Conservation (phyloP, 2,797 vertebrate species). For the Poeciliopsis paucimaculata region DNA sequence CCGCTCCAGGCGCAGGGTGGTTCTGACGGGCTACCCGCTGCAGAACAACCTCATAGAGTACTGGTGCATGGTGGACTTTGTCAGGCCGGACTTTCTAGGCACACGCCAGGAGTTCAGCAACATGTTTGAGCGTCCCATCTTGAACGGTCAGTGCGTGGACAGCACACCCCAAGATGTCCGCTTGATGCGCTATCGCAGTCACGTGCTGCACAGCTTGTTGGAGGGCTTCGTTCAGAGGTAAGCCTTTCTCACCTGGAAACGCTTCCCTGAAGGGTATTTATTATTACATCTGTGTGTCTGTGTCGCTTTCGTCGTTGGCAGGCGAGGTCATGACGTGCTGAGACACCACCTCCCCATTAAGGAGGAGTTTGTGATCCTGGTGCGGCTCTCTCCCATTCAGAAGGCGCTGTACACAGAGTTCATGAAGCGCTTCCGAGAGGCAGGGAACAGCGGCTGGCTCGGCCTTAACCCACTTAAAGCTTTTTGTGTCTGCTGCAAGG, state of each 20-base stretch:
- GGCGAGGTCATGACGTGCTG: slow-evolving; percentile 95
- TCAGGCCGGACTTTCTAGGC: slow-evolving; percentile 95
- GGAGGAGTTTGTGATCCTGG: slow-evolving; percentile 95
- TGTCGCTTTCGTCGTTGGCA: slow-evolving; percentile 56
- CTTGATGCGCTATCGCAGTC: slow-evolving; percentile 97
- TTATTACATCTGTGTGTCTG: neutral
- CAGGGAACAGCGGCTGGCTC: slow-evolving; percentile 97
- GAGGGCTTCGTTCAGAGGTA: slow-evolving; percentile 99
- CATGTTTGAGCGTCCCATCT: slow-evolving; percentile 98
- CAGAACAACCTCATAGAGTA: slow-evolving; percentile 99
- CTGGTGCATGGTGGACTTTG: slow-evolving; percentile 99
- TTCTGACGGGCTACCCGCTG: slow-evolving; percentile 93
- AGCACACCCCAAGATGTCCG: slow-evolving; percentile 96
- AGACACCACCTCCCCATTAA: slow-evolving; percentile 92
- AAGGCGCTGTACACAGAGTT: slow-evolving; percentile 96
- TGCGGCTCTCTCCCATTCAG: slow-evolving; percentile 93
- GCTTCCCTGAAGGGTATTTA: neutral
- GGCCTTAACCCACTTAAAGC: slow-evolving; percentile 97
- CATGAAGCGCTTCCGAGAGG: slow-evolving; percentile 97
- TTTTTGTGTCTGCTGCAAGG: slow-evolving; percentile 99
- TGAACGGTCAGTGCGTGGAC: slow-evolving; percentile 98
- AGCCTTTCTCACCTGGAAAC: slow-evolving; percentile 71
- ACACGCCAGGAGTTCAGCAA: slow-evolving; percentile 99
- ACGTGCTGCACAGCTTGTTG: slow-evolving; percentile 96
- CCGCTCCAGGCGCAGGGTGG: slow-evolving; percentile 92